These are phyloP conservation scores for Trichonephila clavata DNA, from an alignment of 1,140 invertebrate genomes.

Conservation along the genomic window DNA sequence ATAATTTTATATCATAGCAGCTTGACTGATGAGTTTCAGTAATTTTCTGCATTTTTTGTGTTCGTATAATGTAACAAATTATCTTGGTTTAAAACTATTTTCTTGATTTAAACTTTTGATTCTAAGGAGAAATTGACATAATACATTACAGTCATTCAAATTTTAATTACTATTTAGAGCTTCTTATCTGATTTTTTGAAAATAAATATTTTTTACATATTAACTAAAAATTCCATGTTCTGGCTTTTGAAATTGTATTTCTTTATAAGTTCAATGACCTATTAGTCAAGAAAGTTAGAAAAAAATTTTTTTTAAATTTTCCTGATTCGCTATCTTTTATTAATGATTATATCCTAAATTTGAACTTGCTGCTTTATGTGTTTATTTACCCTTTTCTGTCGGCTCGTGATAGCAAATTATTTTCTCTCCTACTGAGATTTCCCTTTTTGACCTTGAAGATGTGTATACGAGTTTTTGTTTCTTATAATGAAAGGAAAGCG, in stretches of 20 bases:
- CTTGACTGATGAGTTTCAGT: too few species aligned
- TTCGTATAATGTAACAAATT: too few species aligned
- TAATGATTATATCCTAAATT: neutral
- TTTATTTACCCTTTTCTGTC: neutral
- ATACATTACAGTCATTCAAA: too few species aligned
- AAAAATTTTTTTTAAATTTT: neutral
- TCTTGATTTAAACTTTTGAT: too few species aligned
- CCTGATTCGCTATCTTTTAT: neutral
- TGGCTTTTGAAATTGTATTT: neutral
- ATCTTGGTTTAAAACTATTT: too few species aligned
- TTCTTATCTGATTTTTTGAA: too few species aligned
- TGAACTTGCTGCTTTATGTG: neutral
- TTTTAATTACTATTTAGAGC: too few species aligned
- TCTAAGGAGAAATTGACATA: too few species aligned
- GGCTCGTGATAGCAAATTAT: neutral
- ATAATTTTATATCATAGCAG: too few species aligned
- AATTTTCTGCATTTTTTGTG: too few species aligned
- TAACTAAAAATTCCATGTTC: neutral
- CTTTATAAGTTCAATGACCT: neutral
- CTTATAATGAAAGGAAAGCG: neutral
- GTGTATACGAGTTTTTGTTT: neutral
- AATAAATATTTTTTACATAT: too few species aligned
- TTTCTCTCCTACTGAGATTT: slow-evolving; percentile 9
- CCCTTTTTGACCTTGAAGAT: neutral
- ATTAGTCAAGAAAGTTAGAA: neutral